phyloP scores from a whole-genome alignment of 1,140 invertebrate genomes.

The Pachyrhynchus sulphureomaculatus region DNA sequence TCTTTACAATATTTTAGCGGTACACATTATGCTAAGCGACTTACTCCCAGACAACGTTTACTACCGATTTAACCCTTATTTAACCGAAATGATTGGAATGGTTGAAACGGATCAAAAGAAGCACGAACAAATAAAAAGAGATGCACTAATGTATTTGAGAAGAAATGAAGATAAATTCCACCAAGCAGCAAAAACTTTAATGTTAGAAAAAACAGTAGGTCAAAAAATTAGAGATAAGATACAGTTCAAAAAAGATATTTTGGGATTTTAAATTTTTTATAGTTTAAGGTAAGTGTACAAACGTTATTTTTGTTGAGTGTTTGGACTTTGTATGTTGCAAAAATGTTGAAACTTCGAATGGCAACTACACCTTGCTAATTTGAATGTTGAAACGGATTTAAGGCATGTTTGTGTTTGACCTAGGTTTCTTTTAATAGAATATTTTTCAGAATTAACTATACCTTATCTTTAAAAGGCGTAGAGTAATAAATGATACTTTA shows the following conservation, averaged over 20 bases:
- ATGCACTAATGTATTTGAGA: conserved; percentile 74
- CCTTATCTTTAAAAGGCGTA: too few relatives aligned
- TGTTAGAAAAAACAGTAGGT: conserved; percentile 49
- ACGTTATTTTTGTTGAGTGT: too few relatives aligned
- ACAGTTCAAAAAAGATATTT: conserved; percentile 31
- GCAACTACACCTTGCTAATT: too few relatives aligned
- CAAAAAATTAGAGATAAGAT: conserved; percentile 57
- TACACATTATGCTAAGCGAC: conserved; percentile 81
- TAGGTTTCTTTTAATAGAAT: too few relatives aligned
- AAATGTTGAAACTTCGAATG: too few relatives aligned
- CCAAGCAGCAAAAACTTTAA: conserved; percentile 56
- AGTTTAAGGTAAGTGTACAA: neutral
- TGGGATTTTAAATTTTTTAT: conserved; percentile 29
- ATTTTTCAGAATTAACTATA: too few relatives aligned
- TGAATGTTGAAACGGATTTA: too few relatives aligned
- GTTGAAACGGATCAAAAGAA: conserved; percentile 79
- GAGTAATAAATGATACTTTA: too few relatives aligned
- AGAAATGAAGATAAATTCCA: conserved; percentile 76
- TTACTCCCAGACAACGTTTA: conserved; percentile 77
- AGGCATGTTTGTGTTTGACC: too few relatives aligned
- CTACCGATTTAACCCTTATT: conserved; percentile 88
- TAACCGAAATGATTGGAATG: conserved; percentile 78
- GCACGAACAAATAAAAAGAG: conserved; percentile 61
- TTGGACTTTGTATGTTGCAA: too few relatives aligned
- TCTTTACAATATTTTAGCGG: conserved; percentile 65